Base-by-base conservation (phyloP, 2,797 vertebrate genomes). In the Poeciliopsis paucimaculata region DNA sequence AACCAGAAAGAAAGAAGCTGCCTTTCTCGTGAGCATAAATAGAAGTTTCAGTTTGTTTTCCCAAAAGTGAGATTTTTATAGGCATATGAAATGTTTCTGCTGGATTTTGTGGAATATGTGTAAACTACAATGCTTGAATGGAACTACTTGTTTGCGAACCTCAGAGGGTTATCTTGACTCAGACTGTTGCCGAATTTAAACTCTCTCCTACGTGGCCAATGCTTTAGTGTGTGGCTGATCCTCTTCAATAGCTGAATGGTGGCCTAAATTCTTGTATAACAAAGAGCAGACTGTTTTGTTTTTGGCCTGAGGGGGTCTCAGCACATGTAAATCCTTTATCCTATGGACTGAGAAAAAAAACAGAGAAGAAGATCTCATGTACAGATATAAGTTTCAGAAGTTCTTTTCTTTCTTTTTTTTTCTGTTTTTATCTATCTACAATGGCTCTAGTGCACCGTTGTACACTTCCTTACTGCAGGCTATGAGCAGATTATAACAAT, bases 211-310 rank as follows among this genome's bases (percentile, higher is more conserved):
- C 46, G 23, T 28, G 23, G 10, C 64, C 11, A 26, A 5, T 12
- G 3, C 39, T 68, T 23, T 13, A 68, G 64, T 68, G 23, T 11
- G 36, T 23, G 64, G 11, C 64, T 57, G 39, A 55, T 55, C 62
- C 26, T 72, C 45, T 72, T 60, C 15, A 57, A 62, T 34, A 36
- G 5, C 31, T 39, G 31, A 76, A 26, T 51, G 68, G 47, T 20
- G 75, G 62, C 62, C 47, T 39, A 77, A 75, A 75, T 57, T 60
- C 66, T 5, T 51, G 26, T 43, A 36, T 34, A 46, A 72, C 31
- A 70, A 55, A 46, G n/a, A 4, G 5, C 20, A 49, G 43, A 34
- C 7, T 26, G 28, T 49, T 28, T 31, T 66, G 23, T 41, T 23
- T 31, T 66, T 66, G 55, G 16, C 62, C 39, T 26, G 45, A 55